Conservation (phyloP, 2,797 vertebrate genomes). For the Enteromius thamalakanensis region DNA sequence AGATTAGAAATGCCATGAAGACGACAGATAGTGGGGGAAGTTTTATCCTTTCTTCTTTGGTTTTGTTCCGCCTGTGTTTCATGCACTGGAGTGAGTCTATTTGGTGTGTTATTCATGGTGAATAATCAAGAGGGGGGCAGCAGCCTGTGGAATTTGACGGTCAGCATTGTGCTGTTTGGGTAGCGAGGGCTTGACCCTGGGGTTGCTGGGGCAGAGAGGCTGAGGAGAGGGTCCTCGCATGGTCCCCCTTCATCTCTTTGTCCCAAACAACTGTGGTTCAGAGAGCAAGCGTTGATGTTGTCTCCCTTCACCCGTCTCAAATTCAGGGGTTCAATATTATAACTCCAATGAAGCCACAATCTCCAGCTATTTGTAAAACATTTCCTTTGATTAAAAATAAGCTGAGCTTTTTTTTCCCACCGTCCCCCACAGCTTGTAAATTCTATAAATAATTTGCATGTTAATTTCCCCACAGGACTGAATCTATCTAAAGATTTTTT, state of each 20-base stretch:
- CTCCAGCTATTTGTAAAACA: constrained; percentile 36
- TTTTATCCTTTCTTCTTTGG: constrained; percentile 13
- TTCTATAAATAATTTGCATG: constrained; percentile 46
- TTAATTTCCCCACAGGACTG: constrained; percentile 37
- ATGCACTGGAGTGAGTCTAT: constrained; percentile 51
- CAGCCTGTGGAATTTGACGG: constrained; percentile 49
- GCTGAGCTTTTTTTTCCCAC: not conserved
- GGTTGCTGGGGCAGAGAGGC: constrained; percentile 9
- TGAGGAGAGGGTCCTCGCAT: constrained; percentile 14
- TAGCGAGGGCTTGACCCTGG: constrained; percentile 52
- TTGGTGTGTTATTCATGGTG: constrained; percentile 39
- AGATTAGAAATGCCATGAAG: not conserved
- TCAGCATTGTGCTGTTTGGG: constrained; percentile 48
- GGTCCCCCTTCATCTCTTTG: constrained; percentile 41
- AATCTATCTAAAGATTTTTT: constrained; percentile 41
- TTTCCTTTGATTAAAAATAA: constrained; percentile 47
- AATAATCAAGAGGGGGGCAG: constrained; percentile 15
- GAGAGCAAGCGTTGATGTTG: constrained; percentile 34
- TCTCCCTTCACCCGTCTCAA: not conserved
- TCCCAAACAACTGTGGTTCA: constrained; percentile 34
- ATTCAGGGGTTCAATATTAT: constrained; percentile 14
- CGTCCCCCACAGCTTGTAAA: constrained; percentile 29
- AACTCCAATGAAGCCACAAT: constrained; percentile 26
- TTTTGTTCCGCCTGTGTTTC: constrained; percentile 32
- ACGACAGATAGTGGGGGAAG: not conserved